Evolutionary conservation across 2,888 invertebrate species (phyloP).

Genomic region (Bembecia ichneumoniformis): DNA sequence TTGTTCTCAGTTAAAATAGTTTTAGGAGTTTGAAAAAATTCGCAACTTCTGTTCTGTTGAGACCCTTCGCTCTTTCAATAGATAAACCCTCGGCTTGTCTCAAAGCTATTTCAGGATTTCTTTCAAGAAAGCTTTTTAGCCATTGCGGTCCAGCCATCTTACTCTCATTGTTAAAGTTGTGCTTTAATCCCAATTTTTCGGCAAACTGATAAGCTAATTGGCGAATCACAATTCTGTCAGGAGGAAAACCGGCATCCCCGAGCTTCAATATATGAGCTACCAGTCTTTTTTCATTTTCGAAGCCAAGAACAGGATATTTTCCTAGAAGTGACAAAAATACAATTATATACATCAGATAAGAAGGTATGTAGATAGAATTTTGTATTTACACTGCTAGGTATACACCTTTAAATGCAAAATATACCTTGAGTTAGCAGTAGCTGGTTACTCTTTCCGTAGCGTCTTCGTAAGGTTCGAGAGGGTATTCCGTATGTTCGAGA

Average conservation of each 20-base stretch:
- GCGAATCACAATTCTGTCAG: conserved; percentile 12
- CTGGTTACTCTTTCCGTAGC: conserved; percentile 13
- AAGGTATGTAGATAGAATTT: conserved; percentile 8
- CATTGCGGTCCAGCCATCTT: conserved; percentile 19
- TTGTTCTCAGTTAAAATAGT: conserved; percentile 16
- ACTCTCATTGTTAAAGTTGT: conserved; percentile 17
- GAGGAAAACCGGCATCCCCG: conserved; percentile 11
- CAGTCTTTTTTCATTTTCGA: conserved; percentile 10
- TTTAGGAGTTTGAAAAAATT: conserved; percentile 15
- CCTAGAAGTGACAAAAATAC: conserved; percentile 5
- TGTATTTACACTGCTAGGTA: conserved; percentile 3
- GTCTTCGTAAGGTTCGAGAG: conserved; percentile 15
- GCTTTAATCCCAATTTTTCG: conserved; percentile 14
- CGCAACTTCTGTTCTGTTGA: conserved; percentile 17
- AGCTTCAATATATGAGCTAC: conserved; percentile 12
- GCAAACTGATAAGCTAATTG: conserved; percentile 19
- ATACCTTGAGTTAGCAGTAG: conserved; percentile 12
- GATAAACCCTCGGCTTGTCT: conserved; percentile 25
- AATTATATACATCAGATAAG: conserved; percentile 6
- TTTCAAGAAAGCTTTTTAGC: conserved; percentile 16
- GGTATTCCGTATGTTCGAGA: conserved; percentile 13
- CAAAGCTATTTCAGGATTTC: conserved; percentile 13
- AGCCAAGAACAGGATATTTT: conserved; percentile 5
- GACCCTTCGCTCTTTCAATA: conserved; percentile 14
- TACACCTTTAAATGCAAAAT: conserved; percentile 5